A percentile compares a stretch with the other conserved stretches of the same genome.
These are phyloP conservation scores for Delphinus delphis DNA, from an alignment of 2,113 vertebrate genomes.

Conservation along the genomic window DNA sequence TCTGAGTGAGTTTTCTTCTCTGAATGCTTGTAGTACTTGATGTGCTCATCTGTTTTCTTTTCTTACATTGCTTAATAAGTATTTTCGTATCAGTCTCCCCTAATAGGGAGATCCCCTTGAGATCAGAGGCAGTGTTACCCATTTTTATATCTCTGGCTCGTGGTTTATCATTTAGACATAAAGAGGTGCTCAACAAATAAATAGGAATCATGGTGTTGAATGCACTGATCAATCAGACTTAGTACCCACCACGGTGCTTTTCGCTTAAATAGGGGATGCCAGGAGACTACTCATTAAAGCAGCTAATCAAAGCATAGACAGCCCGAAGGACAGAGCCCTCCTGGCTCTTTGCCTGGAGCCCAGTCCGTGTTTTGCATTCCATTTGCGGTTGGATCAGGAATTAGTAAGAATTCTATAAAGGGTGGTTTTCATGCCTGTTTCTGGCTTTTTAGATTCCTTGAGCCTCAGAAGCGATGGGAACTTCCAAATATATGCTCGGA, in stretches of 20 bases:
- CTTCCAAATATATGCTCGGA: background rate
- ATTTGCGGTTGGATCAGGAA: background rate
- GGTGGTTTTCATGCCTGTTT: background rate
- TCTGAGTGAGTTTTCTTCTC: background rate
- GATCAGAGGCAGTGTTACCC: background rate
- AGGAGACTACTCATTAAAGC: background rate
- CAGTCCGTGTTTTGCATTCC: background rate
- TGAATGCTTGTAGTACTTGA: background rate
- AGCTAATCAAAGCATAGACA: background rate
- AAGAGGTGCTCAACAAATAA: background rate
- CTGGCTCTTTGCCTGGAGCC: background rate
- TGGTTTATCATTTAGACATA: background rate
- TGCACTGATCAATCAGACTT: background rate
- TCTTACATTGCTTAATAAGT: conserved; percentile 17
- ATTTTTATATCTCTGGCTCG: background rate
- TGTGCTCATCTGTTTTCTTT: background rate
- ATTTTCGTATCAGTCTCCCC: background rate
- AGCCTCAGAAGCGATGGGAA: background rate
- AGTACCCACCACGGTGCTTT: background rate
- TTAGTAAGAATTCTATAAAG: background rate
- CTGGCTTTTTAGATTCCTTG: background rate
- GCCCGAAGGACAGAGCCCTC: background rate
- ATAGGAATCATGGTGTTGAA: background rate
- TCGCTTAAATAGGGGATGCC: background rate
- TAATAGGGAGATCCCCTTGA: background rate